phyloP scores from a whole-genome alignment of 2,888 invertebrate genomes.

The Conus canariensis region DNA sequence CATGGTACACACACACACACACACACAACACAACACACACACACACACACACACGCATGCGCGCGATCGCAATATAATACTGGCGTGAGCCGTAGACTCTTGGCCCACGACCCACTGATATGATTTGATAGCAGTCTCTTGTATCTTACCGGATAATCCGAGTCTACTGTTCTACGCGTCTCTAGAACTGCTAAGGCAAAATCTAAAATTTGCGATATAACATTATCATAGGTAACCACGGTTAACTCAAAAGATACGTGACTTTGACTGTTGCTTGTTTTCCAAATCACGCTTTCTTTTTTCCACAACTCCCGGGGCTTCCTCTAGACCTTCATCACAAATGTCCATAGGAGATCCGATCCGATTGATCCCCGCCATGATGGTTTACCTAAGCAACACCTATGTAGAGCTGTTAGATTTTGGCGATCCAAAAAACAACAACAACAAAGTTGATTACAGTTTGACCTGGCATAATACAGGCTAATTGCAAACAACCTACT shows the following conservation, averaged over 20 bases:
- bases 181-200: too few species aligned
- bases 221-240: too few species aligned
- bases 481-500: not conserved
- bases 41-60: too few species aligned
- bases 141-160: too few species aligned
- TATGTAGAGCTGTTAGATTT: not conserved
- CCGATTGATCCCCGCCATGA: constrained; percentile 71
- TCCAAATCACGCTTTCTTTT: constrained; percentile 62
- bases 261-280: constrained; percentile 65
- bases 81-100: too few species aligned
- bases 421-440: not conserved
- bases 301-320: constrained; percentile 61
- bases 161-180: too few species aligned
- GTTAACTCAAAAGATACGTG: constrained; percentile 67
- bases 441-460: not conserved
- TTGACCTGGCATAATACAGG: not conserved
- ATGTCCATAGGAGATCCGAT: constrained; percentile 73
- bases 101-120: too few species aligned
- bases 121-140: too few species aligned
- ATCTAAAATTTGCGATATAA: too few species aligned
- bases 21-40: too few species aligned
- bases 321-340: constrained; percentile 68
- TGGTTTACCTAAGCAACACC: constrained; percentile 39
- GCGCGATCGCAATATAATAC: too few species aligned
- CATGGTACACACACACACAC: too few species aligned